Percentiles rank a stretch among this genome's conserved stretches.
These are phyloP conservation scores for Tribolium madens DNA, from an alignment of 1,140 invertebrate genomes.

Conservation along the genomic window DNA sequence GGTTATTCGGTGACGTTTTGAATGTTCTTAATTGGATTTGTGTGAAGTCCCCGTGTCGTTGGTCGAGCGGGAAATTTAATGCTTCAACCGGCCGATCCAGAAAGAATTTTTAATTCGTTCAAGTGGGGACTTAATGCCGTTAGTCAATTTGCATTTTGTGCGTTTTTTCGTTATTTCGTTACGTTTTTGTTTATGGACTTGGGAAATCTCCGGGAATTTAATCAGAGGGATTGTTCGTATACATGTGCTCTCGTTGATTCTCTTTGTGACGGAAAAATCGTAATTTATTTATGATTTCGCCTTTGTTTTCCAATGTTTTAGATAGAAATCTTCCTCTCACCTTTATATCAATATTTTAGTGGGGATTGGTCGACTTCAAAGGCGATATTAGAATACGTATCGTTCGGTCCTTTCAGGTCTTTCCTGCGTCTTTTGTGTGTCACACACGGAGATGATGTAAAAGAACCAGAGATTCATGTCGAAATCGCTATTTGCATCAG, in stretches of 20 bases:
- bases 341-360: constrained; percentile 41
- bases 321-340: constrained; percentile 35
- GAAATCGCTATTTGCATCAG: constrained; percentile 17
- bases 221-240: constrained; percentile 36
- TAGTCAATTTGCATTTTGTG: constrained; percentile 47
- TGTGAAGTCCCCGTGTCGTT: background rate
- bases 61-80: constrained; percentile 38
- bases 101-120: constrained; percentile 52
- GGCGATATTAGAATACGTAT: constrained; percentile 35
- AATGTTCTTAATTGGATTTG: background rate
- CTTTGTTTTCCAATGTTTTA: constrained; percentile 38
- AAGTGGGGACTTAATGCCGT: constrained; percentile 45
- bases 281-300: constrained; percentile 43
- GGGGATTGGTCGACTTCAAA: constrained; percentile 42
- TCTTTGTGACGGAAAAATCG: constrained; percentile 31
- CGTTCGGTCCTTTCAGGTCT: constrained; percentile 32
- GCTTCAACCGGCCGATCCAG: constrained; percentile 30
- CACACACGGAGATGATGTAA: background rate
- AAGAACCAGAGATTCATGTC: constrained; percentile 9
- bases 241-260: constrained; percentile 32
- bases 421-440: constrained; percentile 19
- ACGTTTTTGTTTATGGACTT: constrained; percentile 42
- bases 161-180: constrained; percentile 43
- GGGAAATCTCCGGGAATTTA: constrained; percentile 43
- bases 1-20: constrained; percentile 14